Conservation (phyloP, 2,888 invertebrate species). For the Ophraella communa region DNA sequence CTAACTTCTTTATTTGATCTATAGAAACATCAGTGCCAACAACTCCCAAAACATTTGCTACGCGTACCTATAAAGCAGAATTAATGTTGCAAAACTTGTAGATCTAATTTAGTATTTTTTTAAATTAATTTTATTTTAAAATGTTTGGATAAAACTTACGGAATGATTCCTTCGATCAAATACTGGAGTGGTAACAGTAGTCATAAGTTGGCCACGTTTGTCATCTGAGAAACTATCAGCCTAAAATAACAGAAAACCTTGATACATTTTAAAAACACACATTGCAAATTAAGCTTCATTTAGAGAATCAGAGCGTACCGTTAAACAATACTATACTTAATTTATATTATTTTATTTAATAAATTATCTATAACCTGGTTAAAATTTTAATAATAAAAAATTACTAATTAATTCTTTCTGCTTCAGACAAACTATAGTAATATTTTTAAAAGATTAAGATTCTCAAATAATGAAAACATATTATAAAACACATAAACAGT, state of each 20-base stretch:
- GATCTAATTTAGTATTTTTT: background rate
- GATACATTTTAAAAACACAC: no score
- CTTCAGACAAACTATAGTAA: no score
- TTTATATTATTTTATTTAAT: no score
- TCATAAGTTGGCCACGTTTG: conserved; percentile 83
- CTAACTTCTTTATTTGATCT: conserved; percentile 92
- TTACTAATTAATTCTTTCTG: no score
- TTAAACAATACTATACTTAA: no score
- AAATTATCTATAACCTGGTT: no score
- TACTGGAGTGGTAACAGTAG: conserved; percentile 92
- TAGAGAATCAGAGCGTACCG: no score
- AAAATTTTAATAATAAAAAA: no score
- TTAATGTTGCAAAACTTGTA: background rate
- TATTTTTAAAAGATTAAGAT: no score
- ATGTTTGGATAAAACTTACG: conserved; percentile 59
- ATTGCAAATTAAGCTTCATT: no score
- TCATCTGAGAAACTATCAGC: conserved; percentile 72
- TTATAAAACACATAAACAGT: no score
- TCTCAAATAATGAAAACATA: no score
- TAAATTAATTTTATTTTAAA: background rate
- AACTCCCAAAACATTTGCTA: conserved; percentile 93
- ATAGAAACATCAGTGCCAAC: conserved; percentile 97
- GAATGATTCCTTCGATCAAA: conserved; percentile 92
- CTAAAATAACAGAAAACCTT: conserved; percentile 64
- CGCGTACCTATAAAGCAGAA: conserved; percentile 70